These are phyloP conservation scores for Caenorhabditis panamensis DNA, from an alignment of 2,888 invertebrate genomes.

Conservation along the genomic window DNA sequence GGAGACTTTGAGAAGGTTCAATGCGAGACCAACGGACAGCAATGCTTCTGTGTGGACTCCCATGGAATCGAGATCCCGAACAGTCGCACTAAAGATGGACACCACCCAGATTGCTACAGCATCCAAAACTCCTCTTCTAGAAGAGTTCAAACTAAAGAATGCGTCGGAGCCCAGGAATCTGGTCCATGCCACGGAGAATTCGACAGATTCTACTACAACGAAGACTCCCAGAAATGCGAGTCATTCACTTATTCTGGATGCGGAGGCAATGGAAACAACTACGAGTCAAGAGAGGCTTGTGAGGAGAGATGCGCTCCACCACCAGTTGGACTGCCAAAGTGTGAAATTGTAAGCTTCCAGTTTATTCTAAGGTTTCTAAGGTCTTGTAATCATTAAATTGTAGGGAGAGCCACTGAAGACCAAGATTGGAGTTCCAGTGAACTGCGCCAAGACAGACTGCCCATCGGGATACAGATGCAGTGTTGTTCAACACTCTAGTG, in stretches of 20 bases:
- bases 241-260: conserved; percentile 75
- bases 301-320: conserved; percentile 70
- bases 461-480: conserved; percentile 78
- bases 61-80: conserved; percentile 80
- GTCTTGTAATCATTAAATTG: background rate
- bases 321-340: conserved; percentile 63
- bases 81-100: conserved; percentile 73
- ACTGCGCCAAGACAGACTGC: conserved; percentile 77
- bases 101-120: conserved; percentile 79
- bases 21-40: conserved; percentile 82
- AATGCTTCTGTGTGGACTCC: conserved; percentile 83
- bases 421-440: conserved; percentile 70
- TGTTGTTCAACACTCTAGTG: conserved; percentile 70
- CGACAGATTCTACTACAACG: conserved; percentile 78
- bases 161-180: conserved; percentile 69
- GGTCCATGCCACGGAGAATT: conserved; percentile 77
- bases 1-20: conserved; percentile 82
- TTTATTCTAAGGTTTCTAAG: background rate
- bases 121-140: conserved; percentile 76
- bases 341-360: conserved; percentile 50
- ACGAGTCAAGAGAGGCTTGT: conserved; percentile 73
- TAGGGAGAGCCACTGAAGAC: conserved; percentile 72
- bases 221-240: conserved; percentile 72
- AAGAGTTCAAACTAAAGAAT: conserved; percentile 77
- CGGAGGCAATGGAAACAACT: conserved; percentile 81